These are phyloP conservation scores for Chaetura pelagica DNA, from an alignment of 2,113 vertebrate species.

Conservation along the genomic window DNA sequence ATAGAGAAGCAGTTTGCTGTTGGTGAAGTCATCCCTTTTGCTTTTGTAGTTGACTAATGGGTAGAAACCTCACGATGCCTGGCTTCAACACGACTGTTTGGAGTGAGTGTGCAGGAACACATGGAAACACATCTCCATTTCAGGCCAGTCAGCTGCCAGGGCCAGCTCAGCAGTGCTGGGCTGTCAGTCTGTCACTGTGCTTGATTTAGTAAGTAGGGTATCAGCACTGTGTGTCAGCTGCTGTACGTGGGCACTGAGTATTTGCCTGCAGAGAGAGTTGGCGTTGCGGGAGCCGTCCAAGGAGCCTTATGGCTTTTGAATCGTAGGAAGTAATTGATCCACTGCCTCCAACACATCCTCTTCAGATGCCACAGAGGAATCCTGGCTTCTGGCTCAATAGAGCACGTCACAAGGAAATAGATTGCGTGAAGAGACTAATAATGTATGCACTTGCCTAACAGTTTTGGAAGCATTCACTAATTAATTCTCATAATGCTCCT, in stretches of 20 bases:
- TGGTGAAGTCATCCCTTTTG: background rate
- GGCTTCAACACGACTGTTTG: background rate
- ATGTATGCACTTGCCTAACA: background rate
- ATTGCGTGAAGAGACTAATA: background rate
- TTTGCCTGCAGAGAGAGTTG: background rate
- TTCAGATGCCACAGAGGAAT: background rate
- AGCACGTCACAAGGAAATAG: background rate
- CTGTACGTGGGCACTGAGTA: fast-evolving
- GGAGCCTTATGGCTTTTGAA: conserved; percentile 1
- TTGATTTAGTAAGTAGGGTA: background rate
- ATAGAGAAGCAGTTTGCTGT: background rate
- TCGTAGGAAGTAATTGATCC: conserved; percentile 10
- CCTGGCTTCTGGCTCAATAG: conserved; percentile 18
- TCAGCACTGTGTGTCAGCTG: background rate
- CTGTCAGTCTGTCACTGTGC: background rate
- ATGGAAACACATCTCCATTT: background rate
- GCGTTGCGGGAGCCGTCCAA: background rate
- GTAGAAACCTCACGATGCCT: background rate
- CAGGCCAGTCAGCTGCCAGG: background rate
- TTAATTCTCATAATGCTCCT: conserved; percentile 54
- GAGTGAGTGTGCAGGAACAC: fast-evolving
- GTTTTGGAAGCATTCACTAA: conserved; percentile 33
- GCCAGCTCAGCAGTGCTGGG: background rate
- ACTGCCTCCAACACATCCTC: conserved; percentile 22
- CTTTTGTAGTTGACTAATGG: background rate